A percentile compares a stretch with the other conserved stretches of the same genome.
phyloP scores from a whole-genome alignment of 2,113 vertebrate genomes.

The Saguinus midas region DNA sequence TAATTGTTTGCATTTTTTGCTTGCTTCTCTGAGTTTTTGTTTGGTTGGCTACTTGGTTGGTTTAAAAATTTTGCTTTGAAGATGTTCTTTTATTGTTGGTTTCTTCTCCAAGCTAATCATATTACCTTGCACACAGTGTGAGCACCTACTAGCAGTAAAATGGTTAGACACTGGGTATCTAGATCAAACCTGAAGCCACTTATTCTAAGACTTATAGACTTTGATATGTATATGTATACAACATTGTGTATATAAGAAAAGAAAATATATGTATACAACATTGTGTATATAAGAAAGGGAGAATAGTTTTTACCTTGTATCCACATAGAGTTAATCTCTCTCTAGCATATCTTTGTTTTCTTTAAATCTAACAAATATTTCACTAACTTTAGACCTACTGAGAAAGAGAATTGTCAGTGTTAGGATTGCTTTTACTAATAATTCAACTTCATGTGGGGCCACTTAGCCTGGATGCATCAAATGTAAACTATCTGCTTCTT shows the following conservation, averaged over 20 bases:
- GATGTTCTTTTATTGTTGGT: background rate
- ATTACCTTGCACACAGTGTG: background rate
- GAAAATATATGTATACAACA: background rate
- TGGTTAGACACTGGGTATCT: background rate
- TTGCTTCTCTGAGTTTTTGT: background rate
- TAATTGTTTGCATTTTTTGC: background rate
- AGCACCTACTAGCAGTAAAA: background rate
- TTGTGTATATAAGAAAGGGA: background rate
- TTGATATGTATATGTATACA: no score
- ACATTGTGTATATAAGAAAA: background rate
- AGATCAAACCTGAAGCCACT: background rate
- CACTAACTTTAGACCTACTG: background rate
- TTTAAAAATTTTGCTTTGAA: background rate
- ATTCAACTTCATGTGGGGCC: background rate
- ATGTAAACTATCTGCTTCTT: background rate
- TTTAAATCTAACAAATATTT: background rate
- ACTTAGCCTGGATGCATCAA: background rate
- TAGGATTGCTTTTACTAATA: constrained; percentile 33
- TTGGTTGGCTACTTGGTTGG: background rate
- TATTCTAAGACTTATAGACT: background rate
- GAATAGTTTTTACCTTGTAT: background rate
- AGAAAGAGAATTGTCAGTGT: background rate
- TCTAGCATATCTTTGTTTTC: background rate
- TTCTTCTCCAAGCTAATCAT: background rate
- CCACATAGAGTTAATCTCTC: background rate